Evolutionary conservation across 1,140 invertebrate species (phyloP).

Genomic region (Diabrotica virgifera): DNA sequence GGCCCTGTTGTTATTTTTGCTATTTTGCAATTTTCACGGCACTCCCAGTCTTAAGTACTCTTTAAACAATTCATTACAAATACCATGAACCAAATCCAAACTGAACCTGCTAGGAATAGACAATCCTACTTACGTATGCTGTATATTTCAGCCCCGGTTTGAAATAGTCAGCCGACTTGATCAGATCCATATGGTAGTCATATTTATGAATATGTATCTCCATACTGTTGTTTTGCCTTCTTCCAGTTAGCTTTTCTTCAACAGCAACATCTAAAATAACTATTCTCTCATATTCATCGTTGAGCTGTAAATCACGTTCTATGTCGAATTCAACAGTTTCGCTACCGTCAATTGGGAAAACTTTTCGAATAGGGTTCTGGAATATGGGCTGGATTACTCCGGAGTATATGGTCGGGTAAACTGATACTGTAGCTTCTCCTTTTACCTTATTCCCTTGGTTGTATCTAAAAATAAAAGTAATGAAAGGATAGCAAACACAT

Average conservation of each 20-base stretch:
- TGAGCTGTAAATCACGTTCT: conserved; percentile 63
- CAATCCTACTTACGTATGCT: conserved; percentile 69
- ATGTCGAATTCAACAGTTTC: conserved; percentile 75
- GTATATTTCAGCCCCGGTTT: conserved; percentile 83
- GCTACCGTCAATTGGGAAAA: conserved; percentile 75
- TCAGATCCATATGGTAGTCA: conserved; percentile 78
- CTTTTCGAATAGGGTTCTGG: conserved; percentile 64
- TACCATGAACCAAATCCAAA: too few species aligned
- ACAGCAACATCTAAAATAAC: conserved; percentile 75
- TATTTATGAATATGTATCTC: conserved; percentile 74
- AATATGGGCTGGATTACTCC: conserved; percentile 76
- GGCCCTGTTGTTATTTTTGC: too few species aligned
- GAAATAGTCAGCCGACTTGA: conserved; percentile 79
- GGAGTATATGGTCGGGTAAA: conserved; percentile 74
- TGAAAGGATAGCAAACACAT: too few species aligned
- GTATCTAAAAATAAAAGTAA: conserved; percentile 52
- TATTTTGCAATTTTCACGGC: too few species aligned
- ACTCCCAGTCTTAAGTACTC: too few species aligned
- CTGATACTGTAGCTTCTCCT: conserved; percentile 73
- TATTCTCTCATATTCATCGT: conserved; percentile 70
- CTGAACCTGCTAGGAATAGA: not conserved
- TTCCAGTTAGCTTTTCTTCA: conserved; percentile 75
- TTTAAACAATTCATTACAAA: too few species aligned
- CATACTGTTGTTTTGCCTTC: conserved; percentile 75
- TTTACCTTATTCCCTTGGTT: conserved; percentile 80